Base-by-base conservation (phyloP, 1,140 invertebrate species). In the Meteorus sp. region DNA sequence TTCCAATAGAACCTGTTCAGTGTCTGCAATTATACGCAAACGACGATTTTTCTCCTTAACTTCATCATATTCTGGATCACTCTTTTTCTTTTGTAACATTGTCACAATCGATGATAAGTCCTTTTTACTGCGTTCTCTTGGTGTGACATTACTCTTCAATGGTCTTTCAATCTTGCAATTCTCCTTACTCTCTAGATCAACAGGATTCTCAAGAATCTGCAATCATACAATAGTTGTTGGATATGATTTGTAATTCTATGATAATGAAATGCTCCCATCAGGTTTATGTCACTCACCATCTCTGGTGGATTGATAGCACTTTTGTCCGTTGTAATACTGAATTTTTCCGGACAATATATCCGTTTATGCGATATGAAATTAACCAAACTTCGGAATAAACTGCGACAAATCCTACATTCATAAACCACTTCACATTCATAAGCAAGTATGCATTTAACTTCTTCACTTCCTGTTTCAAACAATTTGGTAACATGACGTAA, bases 291-390 rank as follows among this genome's bases (percentile, higher is more conserved):
- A 77, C 85, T 81, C 79, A 87, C 85, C 63, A 73, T 37, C 2
- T 61, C 56, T 33, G 25, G 17, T 31, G 58, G 44, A 69, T 76
- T 73, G 53, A 78, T 78, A 13, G 50, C 41, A 5, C 54, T 52
- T 48, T 73, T 68, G 56, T 77, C 77, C 62, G 78, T 69, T 8
- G 72, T 74, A 41, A 78, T 61, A 65, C 79, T 78, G 65, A 81
- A 84, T 56, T 80, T 81, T 50, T 82, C 78, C 61, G 74, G 82
- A 69, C 92, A 94, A 68, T 90, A 94, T 29, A 86, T 82, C 53
- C 91, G 79, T 75, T 94, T 94, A 68, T 94, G 92, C 37, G 88
- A 88, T 60, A 94, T 84, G 68, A 94, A 91, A 77, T 94, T 93
- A 0, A 86, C 85, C 56, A 94, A 77, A 68, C 88, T 90, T 66